A percentile compares a stretch with the other conserved stretches of the same genome.
These are phyloP conservation scores for Melanotaenia maccullochi DNA, from an alignment of 2,797 vertebrate species.

Conservation along the genomic window DNA sequence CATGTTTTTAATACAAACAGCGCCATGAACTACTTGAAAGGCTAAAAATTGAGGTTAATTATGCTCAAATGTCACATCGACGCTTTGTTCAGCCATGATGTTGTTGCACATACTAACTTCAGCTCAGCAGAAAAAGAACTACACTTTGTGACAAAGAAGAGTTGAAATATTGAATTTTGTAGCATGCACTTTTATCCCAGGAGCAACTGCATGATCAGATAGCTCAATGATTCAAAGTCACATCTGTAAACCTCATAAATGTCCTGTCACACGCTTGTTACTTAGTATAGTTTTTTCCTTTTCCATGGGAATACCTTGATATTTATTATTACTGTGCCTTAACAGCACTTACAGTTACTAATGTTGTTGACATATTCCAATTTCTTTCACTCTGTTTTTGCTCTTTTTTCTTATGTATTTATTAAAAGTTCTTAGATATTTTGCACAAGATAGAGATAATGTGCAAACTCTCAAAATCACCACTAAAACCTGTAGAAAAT, in stretches of 20 bases:
- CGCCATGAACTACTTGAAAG: too few relatives aligned
- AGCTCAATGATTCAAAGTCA: not conserved
- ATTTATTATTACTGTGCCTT: too few relatives aligned
- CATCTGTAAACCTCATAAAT: not conserved
- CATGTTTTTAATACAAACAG: too few relatives aligned
- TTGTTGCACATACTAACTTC: too few relatives aligned
- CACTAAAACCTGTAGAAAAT: too few relatives aligned
- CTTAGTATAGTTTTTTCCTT: too few relatives aligned
- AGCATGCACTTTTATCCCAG: not conserved
- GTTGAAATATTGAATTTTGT: not conserved
- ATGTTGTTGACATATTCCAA: not conserved
- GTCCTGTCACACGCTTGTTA: not conserved
- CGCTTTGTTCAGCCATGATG: too few relatives aligned
- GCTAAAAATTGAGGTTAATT: not conserved
- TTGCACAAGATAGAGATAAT: too few relatives aligned
- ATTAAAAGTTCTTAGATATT: not conserved
- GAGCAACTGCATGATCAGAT: not conserved
- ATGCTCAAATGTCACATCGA: not conserved
- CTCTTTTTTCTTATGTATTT: constrained; percentile 8
- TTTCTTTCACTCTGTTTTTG: not conserved
- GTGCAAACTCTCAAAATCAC: too few relatives aligned
- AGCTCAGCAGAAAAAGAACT: not conserved
- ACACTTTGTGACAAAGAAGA: not conserved
- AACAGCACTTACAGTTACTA: not conserved
- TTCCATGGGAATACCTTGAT: too few relatives aligned